Percentiles rank a stretch among this genome's conserved stretches.
Evolutionary conservation across 2,797 vertebrate genomes (phyloP).

Genomic region (Coilia nasus): DNA sequence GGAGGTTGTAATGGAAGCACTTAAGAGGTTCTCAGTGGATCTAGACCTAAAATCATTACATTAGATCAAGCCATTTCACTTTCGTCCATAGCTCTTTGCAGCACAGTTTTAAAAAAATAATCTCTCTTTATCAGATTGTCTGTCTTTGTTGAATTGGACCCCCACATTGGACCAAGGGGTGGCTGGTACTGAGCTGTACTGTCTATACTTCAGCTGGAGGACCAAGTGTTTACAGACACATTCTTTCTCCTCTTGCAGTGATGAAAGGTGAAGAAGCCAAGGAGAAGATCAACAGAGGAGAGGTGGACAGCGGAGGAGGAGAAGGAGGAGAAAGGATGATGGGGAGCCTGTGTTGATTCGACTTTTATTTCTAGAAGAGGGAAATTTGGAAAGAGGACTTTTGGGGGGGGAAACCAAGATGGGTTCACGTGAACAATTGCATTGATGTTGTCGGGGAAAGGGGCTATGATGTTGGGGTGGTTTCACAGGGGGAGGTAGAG

Average conservation of each 20-base stretch:
- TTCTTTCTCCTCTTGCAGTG: constrained; percentile 61
- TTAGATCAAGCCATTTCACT: not conserved
- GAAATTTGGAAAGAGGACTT: not conserved
- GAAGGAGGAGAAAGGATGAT: constrained; percentile 49
- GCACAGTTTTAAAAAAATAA: not conserved
- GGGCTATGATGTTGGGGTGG: not conserved
- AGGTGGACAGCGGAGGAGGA: constrained; percentile 41
- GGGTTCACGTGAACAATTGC: constrained; percentile 45
- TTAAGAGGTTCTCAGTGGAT: not conserved
- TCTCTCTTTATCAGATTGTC: not conserved
- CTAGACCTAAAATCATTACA: not conserved
- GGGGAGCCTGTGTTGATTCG: constrained; percentile 32
- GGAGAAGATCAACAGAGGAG: constrained; percentile 50
- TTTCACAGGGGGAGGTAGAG: not conserved
- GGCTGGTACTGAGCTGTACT: not conserved
- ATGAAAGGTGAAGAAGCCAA: constrained; percentile 50
- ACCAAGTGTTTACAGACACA: not conserved
- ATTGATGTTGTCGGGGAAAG: constrained; percentile 27
- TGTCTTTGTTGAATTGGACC: not conserved
- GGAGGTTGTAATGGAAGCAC: not conserved
- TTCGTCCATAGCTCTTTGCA: not conserved
- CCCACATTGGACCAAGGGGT: not conserved
- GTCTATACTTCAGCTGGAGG: not conserved
- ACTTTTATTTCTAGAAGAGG: constrained; percentile 14
- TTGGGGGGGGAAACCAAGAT: constrained; percentile 15